Evolutionary conservation across 2,888 invertebrate species (phyloP).

Genomic region (Dolichopus griseipennis): DNA sequence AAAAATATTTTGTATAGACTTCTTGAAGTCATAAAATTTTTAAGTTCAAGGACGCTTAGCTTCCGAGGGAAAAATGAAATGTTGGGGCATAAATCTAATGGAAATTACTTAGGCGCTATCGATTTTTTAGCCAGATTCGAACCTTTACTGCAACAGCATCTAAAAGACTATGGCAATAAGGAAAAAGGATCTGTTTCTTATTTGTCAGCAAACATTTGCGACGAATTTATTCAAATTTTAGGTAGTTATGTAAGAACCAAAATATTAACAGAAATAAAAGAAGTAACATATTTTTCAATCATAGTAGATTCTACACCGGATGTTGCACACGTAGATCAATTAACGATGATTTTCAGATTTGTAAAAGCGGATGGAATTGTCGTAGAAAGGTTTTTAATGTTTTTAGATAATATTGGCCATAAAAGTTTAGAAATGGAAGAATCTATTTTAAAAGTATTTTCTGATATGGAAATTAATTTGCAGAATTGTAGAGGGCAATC

Average conservation of each 20-base stretch:
- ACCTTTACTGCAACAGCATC: too few relatives aligned
- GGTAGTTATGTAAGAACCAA: neutral
- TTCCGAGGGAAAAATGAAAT: too few relatives aligned
- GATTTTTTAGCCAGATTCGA: too few relatives aligned
- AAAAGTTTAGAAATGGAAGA: slow-evolving; percentile 1
- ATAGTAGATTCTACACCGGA: slow-evolving; percentile 13
- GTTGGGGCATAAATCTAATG: too few relatives aligned
- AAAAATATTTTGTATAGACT: too few relatives aligned
- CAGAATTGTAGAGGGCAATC: slow-evolving; percentile 20
- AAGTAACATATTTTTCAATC: slow-evolving; percentile 11
- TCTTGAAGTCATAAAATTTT: too few relatives aligned
- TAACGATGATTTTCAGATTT: slow-evolving; percentile 12
- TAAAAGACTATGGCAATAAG: too few relatives aligned
- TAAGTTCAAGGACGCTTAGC: too few relatives aligned
- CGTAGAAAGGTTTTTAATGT: slow-evolving; percentile 12
- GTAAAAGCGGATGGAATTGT: neutral
- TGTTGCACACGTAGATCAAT: slow-evolving; percentile 10
- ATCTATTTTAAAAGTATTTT: neutral
- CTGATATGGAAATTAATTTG: neutral
- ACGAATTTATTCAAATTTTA: neutral
- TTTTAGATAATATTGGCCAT: slow-evolving; percentile 7
- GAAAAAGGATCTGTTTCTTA: too few relatives aligned
- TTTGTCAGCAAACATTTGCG: too few relatives aligned
- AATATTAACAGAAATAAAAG: neutral
- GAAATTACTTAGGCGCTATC: too few relatives aligned